Percentiles rank a stretch among this genome's conserved stretches.
These are phyloP conservation scores for Melinaea menophilus DNA, from an alignment of 2,888 invertebrate species.

Conservation along the genomic window DNA sequence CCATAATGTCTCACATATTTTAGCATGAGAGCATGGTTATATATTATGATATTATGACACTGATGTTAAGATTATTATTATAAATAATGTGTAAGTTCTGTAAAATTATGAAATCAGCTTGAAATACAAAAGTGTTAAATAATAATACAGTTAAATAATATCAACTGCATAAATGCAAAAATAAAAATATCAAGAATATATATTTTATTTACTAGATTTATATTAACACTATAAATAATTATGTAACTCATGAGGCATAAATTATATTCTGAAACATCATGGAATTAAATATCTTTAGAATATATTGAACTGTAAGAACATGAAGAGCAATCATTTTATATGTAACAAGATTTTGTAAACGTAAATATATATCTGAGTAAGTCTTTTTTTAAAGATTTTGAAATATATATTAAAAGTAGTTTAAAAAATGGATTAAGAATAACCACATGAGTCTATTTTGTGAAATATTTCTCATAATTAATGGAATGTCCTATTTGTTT, in stretches of 20 bases:
- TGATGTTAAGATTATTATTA: no score
- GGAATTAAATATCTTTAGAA: constrained; percentile 16
- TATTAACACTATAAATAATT: neutral
- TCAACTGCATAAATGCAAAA: neutral
- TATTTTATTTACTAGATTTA: neutral
- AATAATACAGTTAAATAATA: neutral
- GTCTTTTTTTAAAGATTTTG: neutral
- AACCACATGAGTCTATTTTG: no score
- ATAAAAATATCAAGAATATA: neutral
- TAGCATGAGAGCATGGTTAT: no score
- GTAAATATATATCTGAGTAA: neutral
- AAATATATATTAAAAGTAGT: no score
- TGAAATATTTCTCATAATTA: no score
- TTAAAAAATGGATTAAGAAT: no score
- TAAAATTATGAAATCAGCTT: no score
- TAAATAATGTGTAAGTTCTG: no score
- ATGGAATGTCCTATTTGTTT: no score
- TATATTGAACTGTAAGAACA: constrained; percentile 12
- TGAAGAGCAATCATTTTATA: constrained; percentile 5
- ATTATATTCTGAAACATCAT: constrained; percentile 6
- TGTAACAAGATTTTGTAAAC: constrained; percentile 5
- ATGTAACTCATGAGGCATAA: constrained; percentile 9
- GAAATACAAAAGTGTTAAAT: neutral
- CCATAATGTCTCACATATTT: no score
- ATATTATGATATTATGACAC: no score